Percentiles rank a stretch among this genome's conserved stretches.
Conservation (phyloP, 2,888 invertebrate genomes). For the Aphidoletes aphidimyza region DNA sequence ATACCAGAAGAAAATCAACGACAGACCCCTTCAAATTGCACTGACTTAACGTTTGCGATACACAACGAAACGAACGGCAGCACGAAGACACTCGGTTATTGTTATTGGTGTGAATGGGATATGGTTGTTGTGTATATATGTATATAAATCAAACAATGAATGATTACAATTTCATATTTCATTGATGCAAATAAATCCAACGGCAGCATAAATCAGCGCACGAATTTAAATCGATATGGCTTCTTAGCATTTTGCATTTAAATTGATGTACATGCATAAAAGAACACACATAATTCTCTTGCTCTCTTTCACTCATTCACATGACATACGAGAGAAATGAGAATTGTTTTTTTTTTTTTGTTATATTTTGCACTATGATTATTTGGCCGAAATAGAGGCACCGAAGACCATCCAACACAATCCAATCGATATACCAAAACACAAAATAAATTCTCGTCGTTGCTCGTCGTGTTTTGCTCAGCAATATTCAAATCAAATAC, state of each 20-base stretch:
- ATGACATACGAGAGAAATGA: neutral
- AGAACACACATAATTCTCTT: neutral
- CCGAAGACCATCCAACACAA: neutral
- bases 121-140: neutral
- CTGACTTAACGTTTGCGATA: neutral
- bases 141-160: slow-evolving; percentile 35
- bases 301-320: neutral
- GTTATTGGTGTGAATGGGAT: neutral
- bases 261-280: too few species aligned
- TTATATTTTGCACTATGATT: neutral
- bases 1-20: neutral
- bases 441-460: neutral
- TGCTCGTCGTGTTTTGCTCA: neutral
- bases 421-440: neutral
- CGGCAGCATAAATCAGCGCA: slow-evolving; percentile 21
- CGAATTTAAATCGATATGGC: slow-evolving; percentile 25
- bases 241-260: slow-evolving; percentile 13
- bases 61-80: too few species aligned
- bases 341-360: neutral
- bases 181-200: slow-evolving; percentile 45
- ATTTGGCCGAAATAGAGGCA: neutral
- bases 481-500: neutral
- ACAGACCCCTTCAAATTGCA: neutral
- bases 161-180: slow-evolving; percentile 46
- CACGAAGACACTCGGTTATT: neutral